Evolutionary conservation across 1,140 invertebrate genomes (phyloP).

Genomic region (Oncopodura yosiiana): DNA sequence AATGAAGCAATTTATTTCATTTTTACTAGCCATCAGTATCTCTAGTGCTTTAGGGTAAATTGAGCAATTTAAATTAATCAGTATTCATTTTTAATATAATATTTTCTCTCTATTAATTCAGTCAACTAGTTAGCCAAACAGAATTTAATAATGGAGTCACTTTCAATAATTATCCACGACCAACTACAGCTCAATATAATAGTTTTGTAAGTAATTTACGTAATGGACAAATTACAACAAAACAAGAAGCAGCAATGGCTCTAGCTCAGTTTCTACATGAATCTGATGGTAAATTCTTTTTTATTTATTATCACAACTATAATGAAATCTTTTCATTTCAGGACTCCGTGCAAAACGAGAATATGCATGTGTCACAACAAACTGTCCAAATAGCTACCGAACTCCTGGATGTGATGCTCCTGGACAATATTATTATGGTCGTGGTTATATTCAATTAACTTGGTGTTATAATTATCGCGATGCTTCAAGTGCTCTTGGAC

Average conservation of each 20-base stretch:
- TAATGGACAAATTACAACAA: slow-evolving; percentile 6
- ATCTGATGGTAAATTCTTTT: too few relatives aligned
- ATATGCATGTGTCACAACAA: not conserved
- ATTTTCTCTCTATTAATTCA: too few relatives aligned
- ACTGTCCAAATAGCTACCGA: not conserved
- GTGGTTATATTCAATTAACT: slow-evolving; percentile 27
- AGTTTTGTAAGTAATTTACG: not conserved
- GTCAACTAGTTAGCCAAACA: too few relatives aligned
- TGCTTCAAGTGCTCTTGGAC: slow-evolving; percentile 9
- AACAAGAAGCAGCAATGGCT: slow-evolving; percentile 18
- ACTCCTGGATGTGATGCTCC: slow-evolving; percentile 11
- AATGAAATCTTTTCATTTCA: too few relatives aligned
- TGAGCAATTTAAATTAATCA: too few relatives aligned
- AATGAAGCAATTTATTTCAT: too few relatives aligned
- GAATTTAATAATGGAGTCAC: slow-evolving; percentile 3
- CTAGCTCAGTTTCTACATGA: slow-evolving; percentile 21
- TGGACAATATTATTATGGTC: slow-evolving; percentile 22
- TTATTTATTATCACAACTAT: too few relatives aligned
- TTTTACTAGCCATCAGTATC: too few relatives aligned
- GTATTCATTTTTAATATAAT: too few relatives aligned
- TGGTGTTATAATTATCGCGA: slow-evolving; percentile 26
- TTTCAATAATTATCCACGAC: not conserved
- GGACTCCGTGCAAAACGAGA: not conserved
- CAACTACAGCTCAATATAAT: slow-evolving; percentile 6
- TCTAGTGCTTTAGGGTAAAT: too few relatives aligned